These are phyloP conservation scores for Drosophila antonietae DNA, from an alignment of 2,888 invertebrate species.

Conservation along the genomic window DNA sequence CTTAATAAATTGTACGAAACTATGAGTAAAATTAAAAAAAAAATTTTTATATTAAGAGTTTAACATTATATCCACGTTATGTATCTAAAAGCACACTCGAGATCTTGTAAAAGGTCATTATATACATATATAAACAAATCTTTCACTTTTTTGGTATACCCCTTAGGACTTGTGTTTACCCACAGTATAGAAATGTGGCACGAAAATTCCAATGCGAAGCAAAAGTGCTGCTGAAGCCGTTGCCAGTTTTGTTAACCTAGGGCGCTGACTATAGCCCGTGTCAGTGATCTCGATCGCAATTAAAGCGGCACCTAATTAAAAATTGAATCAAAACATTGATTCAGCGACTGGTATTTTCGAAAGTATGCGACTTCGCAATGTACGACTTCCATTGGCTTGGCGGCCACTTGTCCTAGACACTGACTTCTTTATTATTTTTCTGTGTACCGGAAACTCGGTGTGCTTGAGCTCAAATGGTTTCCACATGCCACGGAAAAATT, in stretches of 20 bases:
- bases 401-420: constrained; percentile 73
- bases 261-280: constrained; percentile 13
- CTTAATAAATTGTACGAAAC: neutral
- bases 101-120: neutral
- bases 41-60: neutral
- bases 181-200: constrained; percentile 8
- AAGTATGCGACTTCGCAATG: constrained; percentile 28
- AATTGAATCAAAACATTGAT: constrained; percentile 20
- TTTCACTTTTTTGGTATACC: no score
- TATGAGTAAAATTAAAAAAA: neutral
- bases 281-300: constrained; percentile 49
- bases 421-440: constrained; percentile 54
- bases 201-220: constrained; percentile 7
- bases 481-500: constrained; percentile 66
- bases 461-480: constrained; percentile 51
- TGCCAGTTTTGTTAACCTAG: constrained; percentile 4
- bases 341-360: constrained; percentile 31
- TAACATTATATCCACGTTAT: neutral
- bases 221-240: constrained; percentile 23
- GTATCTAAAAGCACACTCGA: neutral
- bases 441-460: constrained; percentile 66
- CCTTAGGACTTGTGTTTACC: neutral
- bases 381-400: constrained; percentile 18
- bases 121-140: neutral
- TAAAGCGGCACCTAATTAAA: constrained; percentile 60